Evolutionary conservation across 2,113 vertebrate genomes (phyloP).

Genomic region (Bambusicola thoracicus): DNA sequence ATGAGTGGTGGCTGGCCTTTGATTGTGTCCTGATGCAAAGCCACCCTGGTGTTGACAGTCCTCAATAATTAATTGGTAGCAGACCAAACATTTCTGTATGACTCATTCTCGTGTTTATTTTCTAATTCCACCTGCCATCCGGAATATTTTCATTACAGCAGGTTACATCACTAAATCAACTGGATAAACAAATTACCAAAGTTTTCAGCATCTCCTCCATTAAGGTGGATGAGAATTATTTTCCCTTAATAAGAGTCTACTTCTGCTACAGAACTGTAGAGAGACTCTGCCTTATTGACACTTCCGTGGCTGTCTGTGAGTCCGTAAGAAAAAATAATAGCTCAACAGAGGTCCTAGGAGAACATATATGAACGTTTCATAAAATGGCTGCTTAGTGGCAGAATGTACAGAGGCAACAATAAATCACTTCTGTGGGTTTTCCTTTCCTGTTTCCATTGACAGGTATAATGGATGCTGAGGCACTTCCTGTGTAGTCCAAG

Average conservation of each 20-base stretch:
- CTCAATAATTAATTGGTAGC: conserved; percentile 37
- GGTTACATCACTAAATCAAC: neutral
- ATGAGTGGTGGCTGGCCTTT: conserved; percentile 17
- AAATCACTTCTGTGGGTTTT: neutral
- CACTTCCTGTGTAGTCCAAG: neutral
- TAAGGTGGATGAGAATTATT: neutral
- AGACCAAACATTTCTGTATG: neutral
- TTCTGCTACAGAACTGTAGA: neutral
- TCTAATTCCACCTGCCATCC: neutral
- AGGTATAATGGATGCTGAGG: neutral
- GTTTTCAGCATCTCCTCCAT: neutral
- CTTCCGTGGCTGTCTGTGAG: neutral
- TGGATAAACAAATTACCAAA: neutral
- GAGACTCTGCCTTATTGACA: neutral
- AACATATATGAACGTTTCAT: neutral
- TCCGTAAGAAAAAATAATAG: neutral
- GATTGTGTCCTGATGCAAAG: neutral
- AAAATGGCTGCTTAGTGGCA: neutral
- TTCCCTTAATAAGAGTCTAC: rapidly evolving
- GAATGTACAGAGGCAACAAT: neutral
- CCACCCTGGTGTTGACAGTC: conserved; percentile 5
- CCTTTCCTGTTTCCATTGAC: neutral
- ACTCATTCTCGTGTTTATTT: conserved; percentile 12
- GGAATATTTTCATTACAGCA: neutral
- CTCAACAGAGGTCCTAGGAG: neutral